Evolutionary conservation across 2,888 invertebrate genomes (phyloP).

Genomic region (Dinocampus coccinellae): DNA sequence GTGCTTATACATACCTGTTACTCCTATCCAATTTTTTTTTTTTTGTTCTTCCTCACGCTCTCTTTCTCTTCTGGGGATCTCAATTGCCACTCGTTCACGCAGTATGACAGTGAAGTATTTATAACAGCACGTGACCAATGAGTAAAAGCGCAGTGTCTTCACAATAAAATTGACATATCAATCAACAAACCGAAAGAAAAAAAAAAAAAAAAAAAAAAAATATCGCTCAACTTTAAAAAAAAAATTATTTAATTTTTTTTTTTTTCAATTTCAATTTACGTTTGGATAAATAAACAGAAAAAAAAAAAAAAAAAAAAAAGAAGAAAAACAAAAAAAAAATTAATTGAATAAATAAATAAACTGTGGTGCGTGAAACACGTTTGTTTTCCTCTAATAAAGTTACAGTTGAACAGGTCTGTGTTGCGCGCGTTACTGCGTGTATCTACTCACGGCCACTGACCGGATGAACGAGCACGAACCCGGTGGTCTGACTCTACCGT

Average conservation of each 20-base stretch:
- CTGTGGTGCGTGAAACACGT: background rate
- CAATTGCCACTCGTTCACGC: background rate
- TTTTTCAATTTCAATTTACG: too few species aligned
- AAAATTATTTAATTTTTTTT: too few species aligned
- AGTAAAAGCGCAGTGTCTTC: background rate
- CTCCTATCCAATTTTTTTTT: background rate
- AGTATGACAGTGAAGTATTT: background rate
- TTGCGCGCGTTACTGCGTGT: background rate
- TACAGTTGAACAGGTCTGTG: background rate
- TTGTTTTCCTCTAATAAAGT: background rate
- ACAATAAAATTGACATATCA: too few species aligned
- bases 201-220: too few species aligned
- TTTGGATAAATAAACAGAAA: background rate
- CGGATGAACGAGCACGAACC: conserved; percentile 26
- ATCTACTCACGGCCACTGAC: conserved; percentile 29
- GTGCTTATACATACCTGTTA: background rate
- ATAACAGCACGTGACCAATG: background rate
- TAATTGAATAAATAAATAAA: too few species aligned
- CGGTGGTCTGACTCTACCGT: background rate
- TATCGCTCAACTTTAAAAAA: too few species aligned
- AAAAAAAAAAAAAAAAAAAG: background rate
- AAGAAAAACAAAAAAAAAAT: too few species aligned
- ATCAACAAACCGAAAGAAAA: too few species aligned
- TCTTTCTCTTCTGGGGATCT: background rate
- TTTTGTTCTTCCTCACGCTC: background rate